Conservation (phyloP, 2,888 invertebrate species). For the Mesorhabditis spiculigera region DNA sequence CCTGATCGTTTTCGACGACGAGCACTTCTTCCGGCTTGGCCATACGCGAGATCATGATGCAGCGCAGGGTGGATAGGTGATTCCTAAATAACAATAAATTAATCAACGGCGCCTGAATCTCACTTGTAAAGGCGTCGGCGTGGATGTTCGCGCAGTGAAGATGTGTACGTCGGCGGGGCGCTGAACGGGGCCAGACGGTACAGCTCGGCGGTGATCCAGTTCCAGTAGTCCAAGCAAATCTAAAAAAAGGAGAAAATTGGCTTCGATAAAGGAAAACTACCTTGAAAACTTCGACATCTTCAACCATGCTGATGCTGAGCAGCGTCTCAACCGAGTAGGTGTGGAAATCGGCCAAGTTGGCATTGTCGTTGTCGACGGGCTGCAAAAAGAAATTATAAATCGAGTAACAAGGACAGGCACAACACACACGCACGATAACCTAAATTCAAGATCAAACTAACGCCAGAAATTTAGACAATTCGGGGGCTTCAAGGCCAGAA, state of each 20-base stretch:
- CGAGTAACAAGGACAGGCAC: neutral
- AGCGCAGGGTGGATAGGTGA: conserved; percentile 69
- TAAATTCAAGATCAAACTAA: neutral
- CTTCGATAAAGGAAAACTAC: conserved; percentile 16
- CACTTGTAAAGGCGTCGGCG: conserved; percentile 16
- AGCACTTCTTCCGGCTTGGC: conserved; percentile 99
- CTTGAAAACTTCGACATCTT: conserved; percentile 98
- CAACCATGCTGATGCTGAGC: conserved; percentile 78
- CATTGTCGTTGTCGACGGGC: conserved; percentile 13
- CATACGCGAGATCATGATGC: conserved; percentile 98
- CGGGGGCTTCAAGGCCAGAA: no score
- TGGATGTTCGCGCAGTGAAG: conserved; percentile 6
- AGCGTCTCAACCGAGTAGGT: conserved; percentile 59
- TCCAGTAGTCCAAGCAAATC: conserved; percentile 99
- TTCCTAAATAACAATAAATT: conserved; percentile 6
- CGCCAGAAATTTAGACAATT: no score
- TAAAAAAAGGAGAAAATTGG: conserved; percentile 16
- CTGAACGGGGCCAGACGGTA: conserved; percentile 80
- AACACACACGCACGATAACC: neutral
- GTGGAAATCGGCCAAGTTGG: conserved; percentile 29
- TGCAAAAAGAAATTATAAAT: neutral
- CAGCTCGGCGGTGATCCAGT: conserved; percentile 82
- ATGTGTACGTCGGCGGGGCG: conserved; percentile 13
- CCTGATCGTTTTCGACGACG: conserved; percentile 98
- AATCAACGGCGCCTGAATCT: neutral